Base-by-base conservation (phyloP, 1,140 invertebrate species). In the Pygmarrhopalites habei region DNA sequence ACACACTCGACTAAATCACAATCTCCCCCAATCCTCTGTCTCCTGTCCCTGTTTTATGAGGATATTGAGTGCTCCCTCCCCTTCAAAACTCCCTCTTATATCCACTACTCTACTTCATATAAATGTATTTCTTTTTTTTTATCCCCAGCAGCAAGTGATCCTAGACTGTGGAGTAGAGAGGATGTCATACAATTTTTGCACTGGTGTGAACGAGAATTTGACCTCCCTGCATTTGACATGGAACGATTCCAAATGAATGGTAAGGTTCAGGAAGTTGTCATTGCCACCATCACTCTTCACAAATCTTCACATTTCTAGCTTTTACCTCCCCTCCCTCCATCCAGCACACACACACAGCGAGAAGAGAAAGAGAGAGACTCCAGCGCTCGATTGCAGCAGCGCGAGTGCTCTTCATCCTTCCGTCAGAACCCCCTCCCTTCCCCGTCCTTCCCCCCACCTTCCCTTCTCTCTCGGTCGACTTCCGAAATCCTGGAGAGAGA, bases 171-270 rank as follows among this genome's bases (percentile, higher is more conserved):
- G 92, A 87, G 84, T 28, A 83, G 92, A 68, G 90, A 95, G 68
- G 91, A 96, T 74, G 92, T 96, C 1, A 79, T 82, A 14, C 81
- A 86, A 23, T 96, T 95, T 78, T 77, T 97, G 29, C 85, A 88
- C 70, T 95, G 92, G 86, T 92, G 92, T 64, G 89, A 93, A 75
- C 81, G 89, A 44, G 92, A 95, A 77, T 96, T 92, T 74, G 92
- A 95, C 73, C 78, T 97, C 58, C 90, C 92, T 19, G 83, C 86
- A 60, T 88, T 96, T 72, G 89, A 95, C 73, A 86, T 91, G 82
- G 91, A 95, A 72, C 85, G 91, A 78, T 95, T 97, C 76, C 91
- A 94, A 79, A 95, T 97, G 91, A 97, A 97, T 76, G 94, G 93
- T 85, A 80, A 81, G n/a, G 77, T 73, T 60, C 26, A 56, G 29